phyloP scores from a whole-genome alignment of 2,888 invertebrate genomes.

The Gryllus longicercus region DNA sequence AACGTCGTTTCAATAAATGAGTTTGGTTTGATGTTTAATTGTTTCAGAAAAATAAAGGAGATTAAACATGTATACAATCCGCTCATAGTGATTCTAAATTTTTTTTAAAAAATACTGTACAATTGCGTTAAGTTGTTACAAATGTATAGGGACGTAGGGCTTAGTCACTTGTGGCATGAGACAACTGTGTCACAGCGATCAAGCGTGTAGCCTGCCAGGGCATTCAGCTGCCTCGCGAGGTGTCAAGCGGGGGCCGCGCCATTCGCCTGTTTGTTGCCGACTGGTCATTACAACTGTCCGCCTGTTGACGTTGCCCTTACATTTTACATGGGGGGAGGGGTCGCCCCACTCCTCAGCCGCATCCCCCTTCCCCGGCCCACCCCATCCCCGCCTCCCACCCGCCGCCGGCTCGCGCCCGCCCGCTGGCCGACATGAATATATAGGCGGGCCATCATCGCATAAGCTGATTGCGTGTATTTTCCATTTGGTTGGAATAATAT shows the following conservation, averaged over 20 bases:
- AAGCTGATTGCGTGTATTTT: slow-evolving; percentile 17
- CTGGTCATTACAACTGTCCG: not conserved
- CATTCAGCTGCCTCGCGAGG: slow-evolving; percentile 8
- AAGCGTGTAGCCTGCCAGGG: not conserved
- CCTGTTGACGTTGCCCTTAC: not conserved
- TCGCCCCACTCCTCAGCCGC: too few species aligned
- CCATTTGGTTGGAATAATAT: slow-evolving; percentile 17
- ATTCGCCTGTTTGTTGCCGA: not conserved
- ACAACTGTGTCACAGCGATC: too few species aligned
- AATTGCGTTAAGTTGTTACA: too few species aligned
- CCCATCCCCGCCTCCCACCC: not conserved
- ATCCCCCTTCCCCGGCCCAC: not conserved
- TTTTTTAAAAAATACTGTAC: too few species aligned
- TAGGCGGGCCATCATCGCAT: slow-evolving; percentile 9
- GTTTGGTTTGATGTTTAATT: too few species aligned
- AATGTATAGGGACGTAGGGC: too few species aligned
- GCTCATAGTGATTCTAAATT: too few species aligned
- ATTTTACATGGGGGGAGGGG: not conserved
- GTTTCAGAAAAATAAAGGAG: too few species aligned
- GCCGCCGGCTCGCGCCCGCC: not conserved
- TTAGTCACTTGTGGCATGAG: too few species aligned
- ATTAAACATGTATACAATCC: too few species aligned
- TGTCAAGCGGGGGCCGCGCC: not conserved
- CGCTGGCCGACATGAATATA: slow-evolving; percentile 8
- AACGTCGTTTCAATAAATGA: too few species aligned